Evolutionary conservation across 2,113 vertebrate genomes (phyloP).

Genomic region (Lutjanus erythropterus): DNA sequence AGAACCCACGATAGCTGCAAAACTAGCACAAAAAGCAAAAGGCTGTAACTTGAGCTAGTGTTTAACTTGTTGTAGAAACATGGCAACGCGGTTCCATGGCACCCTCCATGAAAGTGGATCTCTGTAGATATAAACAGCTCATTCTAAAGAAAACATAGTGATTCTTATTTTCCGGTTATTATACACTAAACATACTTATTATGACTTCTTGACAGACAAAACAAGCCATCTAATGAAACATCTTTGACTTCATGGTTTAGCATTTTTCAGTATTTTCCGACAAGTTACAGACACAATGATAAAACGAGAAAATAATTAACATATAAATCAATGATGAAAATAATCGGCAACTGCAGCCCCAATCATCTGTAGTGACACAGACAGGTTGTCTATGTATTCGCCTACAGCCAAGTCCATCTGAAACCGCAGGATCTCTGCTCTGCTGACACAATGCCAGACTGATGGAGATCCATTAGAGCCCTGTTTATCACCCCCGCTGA

Average conservation of each 20-base stretch:
- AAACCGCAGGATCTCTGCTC: conserved; percentile 4
- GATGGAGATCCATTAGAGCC: conserved; percentile 20
- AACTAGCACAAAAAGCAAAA: too few species aligned
- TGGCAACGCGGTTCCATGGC: too few species aligned
- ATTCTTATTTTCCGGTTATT: too few species aligned
- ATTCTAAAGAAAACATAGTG: too few species aligned
- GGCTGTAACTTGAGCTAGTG: too few species aligned
- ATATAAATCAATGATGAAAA: background rate
- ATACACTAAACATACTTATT: too few species aligned
- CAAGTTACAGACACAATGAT: background rate
- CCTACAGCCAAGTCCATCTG: background rate
- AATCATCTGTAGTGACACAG: background rate
- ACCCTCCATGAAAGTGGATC: too few species aligned
- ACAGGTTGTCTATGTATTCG: background rate
- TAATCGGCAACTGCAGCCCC: background rate
- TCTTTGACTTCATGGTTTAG: background rate
- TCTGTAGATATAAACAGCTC: too few species aligned
- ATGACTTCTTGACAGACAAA: background rate
- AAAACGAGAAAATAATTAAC: background rate
- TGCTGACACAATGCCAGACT: background rate
- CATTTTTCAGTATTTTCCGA: background rate
- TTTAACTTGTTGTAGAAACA: too few species aligned
- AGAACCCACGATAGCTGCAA: too few species aligned
- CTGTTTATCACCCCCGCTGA: conserved; percentile 16
- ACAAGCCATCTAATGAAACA: background rate